These are phyloP conservation scores for Etheostoma spectabile DNA, from an alignment of 2,113 vertebrate genomes.

Conservation along the genomic window DNA sequence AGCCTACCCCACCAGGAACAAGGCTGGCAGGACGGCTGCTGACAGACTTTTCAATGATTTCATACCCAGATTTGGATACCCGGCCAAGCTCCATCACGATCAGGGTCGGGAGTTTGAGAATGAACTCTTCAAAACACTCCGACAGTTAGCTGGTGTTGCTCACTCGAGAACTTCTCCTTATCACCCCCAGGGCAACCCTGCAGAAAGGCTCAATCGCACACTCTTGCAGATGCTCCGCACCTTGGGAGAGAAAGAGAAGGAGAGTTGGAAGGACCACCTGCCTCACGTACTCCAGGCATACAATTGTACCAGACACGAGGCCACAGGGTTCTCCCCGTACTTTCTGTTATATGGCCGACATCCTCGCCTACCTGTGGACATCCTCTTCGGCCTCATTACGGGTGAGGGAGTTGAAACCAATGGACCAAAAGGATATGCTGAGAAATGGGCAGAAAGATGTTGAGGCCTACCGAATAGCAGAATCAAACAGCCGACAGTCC, in stretches of 20 bases:
- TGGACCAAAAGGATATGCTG: not conserved
- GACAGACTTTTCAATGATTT: slow-evolving; percentile 7
- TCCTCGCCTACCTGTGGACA: not conserved
- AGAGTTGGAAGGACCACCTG: no score
- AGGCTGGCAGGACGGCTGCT: no score
- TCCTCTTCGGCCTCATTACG: not conserved
- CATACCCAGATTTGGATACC: slow-evolving; percentile 47
- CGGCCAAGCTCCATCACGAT: slow-evolving; percentile 5
- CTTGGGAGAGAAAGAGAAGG: not conserved
- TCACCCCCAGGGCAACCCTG: not conserved
- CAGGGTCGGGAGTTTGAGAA: not conserved
- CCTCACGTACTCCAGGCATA: no score
- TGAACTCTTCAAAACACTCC: not conserved
- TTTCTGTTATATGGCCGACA: not conserved
- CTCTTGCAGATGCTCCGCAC: not conserved
- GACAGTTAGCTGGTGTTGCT: not conserved
- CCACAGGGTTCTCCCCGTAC: no score
- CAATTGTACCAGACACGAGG: no score
- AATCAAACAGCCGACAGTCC: not conserved
- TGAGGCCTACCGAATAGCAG: not conserved
- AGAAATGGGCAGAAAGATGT: slow-evolving; percentile 8
- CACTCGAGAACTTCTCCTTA: not conserved
- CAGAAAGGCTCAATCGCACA: not conserved
- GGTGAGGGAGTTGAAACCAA: not conserved
- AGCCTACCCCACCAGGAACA: no score